Evolutionary conservation across 2,797 vertebrate species (phyloP).

Genomic region (Amniataba percoides): DNA sequence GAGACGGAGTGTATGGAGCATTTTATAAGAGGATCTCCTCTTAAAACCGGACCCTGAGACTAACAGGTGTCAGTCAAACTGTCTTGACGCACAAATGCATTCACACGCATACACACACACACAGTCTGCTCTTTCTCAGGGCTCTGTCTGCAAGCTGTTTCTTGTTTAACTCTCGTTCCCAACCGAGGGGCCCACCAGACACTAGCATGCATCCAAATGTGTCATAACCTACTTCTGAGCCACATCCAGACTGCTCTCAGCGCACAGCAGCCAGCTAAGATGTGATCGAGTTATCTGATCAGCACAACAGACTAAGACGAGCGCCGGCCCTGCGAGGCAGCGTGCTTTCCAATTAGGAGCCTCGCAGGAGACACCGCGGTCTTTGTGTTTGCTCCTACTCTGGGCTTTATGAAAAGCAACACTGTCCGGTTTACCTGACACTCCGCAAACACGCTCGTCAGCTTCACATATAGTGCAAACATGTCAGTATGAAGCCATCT

Average conservation of each 20-base stretch:
- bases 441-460: conserved; percentile 40
- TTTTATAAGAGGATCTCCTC: conserved; percentile 31
- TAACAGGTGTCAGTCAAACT: conserved; percentile 72
- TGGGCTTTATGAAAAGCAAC: conserved; percentile 34
- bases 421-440: conserved; percentile 44
- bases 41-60: conserved; percentile 47
- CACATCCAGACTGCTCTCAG: conserved; percentile 49
- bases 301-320: conserved; percentile 43
- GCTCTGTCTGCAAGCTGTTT: conserved; percentile 58
- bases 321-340: conserved; percentile 42
- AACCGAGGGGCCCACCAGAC: conserved; percentile 54
- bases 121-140: conserved; percentile 60
- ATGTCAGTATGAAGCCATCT: conserved; percentile 7
- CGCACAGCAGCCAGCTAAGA: conserved; percentile 50
- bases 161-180: conserved; percentile 57
- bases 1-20: not conserved
- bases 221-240: conserved; percentile 75
- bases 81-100: not conserved
- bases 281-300: conserved; percentile 66
- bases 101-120: conserved; percentile 11
- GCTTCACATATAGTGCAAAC: conserved; percentile 44
- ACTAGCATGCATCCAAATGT: conserved; percentile 70
- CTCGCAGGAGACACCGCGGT: conserved; percentile 29
- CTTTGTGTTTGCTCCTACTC: conserved; percentile 31
- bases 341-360: conserved; percentile 62